Evolutionary conservation across 30 jellyfish, hydroid and myxozoan genomes (phyloP).

Genomic region (Turritopsis dohrnii): DNA sequence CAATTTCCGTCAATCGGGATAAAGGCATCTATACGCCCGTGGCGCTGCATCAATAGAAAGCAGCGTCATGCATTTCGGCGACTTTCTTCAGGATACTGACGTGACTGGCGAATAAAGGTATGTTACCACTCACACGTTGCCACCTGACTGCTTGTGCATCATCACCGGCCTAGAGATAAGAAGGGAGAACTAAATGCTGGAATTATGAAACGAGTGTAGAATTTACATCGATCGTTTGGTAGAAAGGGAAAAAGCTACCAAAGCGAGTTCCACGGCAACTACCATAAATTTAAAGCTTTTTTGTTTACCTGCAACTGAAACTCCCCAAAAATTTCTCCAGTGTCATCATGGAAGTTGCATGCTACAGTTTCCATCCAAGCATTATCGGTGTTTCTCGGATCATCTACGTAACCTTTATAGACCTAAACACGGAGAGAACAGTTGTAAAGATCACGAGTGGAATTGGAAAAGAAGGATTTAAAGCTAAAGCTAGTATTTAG

Average conservation of each 20-base stretch:
- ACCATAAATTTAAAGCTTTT: not conserved
- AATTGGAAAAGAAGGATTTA: no score
- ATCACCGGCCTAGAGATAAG: constrained; percentile 67
- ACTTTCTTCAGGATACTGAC: constrained; percentile 70
- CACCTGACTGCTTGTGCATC: constrained; percentile 90
- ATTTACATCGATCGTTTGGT: no score
- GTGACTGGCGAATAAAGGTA: constrained; percentile 83
- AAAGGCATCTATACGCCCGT: not conserved
- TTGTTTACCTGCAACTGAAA: constrained; percentile 49
- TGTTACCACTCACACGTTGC: constrained; percentile 80
- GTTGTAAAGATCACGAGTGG: not conserved
- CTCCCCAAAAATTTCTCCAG: constrained; percentile 76
- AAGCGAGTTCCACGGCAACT: not conserved
- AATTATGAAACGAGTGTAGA: no score
- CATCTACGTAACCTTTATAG: constrained; percentile 84
- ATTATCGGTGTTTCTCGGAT: constrained; percentile 89
- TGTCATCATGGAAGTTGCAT: constrained; percentile 82
- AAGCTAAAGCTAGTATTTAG: no score
- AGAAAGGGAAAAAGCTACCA: not conserved
- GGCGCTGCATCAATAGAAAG: constrained; percentile 39
- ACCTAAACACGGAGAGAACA: constrained; percentile 34
- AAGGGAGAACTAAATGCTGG: no score
- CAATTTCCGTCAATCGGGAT: no score
- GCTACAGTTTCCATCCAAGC: constrained; percentile 98
- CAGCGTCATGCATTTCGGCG: constrained; percentile 73